phyloP scores from a whole-genome alignment of 2,888 invertebrate genomes.

The Piscicola geometra region DNA sequence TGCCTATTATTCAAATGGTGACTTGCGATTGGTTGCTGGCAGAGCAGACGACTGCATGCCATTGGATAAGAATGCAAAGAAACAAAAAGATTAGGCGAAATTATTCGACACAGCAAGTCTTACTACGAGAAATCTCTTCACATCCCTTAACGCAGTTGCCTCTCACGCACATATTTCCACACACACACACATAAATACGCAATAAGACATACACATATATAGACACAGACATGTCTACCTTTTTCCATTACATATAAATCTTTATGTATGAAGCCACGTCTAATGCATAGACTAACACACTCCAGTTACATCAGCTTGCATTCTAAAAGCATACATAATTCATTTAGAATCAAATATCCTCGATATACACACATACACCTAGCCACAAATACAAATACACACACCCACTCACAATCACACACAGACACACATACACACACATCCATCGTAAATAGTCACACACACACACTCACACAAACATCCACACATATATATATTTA shows the following conservation, averaged over 20 bases:
- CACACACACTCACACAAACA: too few species aligned
- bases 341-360: too few species aligned
- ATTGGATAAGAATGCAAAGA: conserved; percentile 31
- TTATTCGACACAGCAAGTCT: background rate
- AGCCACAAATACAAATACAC: too few species aligned
- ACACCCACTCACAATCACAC: too few species aligned
- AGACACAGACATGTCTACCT: background rate
- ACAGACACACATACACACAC: too few species aligned
- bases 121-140: background rate
- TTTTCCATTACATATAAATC: background rate
- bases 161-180: background rate
- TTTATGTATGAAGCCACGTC: background rate
- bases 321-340: too few species aligned
- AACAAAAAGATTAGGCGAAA: conserved; percentile 32
- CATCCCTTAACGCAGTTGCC: too few species aligned
- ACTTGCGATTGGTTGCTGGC: background rate
- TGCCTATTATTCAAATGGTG: background rate
- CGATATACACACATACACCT: too few species aligned
- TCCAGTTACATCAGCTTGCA: too few species aligned
- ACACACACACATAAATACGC: background rate
- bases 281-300: too few species aligned
- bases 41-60: background rate
- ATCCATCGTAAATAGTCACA: too few species aligned
- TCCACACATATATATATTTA: too few species aligned
- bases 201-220: background rate